These are phyloP conservation scores for Drosophila nasuta DNA, from an alignment of 1,140 invertebrate genomes.

Conservation along the genomic window DNA sequence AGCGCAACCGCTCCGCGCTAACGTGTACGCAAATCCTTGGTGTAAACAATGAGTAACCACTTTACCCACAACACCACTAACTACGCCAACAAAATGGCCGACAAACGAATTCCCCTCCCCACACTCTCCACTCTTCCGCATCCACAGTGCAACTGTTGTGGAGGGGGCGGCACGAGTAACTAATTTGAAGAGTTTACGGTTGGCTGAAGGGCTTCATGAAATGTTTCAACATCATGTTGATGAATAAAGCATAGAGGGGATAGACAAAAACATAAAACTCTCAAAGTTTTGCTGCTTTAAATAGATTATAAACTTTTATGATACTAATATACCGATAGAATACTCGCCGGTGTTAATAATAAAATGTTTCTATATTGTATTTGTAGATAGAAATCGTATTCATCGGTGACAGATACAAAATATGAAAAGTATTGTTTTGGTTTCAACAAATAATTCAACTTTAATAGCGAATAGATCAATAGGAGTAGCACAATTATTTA, in stretches of 20 bases:
- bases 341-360: background rate
- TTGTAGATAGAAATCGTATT: background rate
- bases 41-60: conserved; percentile 35
- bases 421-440: no score
- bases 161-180: conserved; percentile 10
- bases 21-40: conserved; percentile 24
- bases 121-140: background rate
- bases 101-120: conserved; percentile 5
- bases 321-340: background rate
- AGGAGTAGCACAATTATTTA: no score
- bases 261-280: background rate
- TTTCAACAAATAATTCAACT: no score
- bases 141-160: background rate
- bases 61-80: conserved; percentile 18
- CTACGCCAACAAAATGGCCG: conserved; percentile 17
- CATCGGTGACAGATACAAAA: background rate
- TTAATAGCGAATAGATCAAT: no score
- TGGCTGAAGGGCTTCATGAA: conserved; percentile 14
- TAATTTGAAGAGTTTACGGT: conserved; percentile 44
- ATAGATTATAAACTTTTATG: background rate
- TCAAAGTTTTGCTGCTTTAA: background rate
- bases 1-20: background rate
- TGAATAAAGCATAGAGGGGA: background rate
- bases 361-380: background rate
- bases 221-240: conserved; percentile 29